phyloP scores from a whole-genome alignment of 2,888 invertebrate species.

The Diloba caeruleocephala region DNA sequence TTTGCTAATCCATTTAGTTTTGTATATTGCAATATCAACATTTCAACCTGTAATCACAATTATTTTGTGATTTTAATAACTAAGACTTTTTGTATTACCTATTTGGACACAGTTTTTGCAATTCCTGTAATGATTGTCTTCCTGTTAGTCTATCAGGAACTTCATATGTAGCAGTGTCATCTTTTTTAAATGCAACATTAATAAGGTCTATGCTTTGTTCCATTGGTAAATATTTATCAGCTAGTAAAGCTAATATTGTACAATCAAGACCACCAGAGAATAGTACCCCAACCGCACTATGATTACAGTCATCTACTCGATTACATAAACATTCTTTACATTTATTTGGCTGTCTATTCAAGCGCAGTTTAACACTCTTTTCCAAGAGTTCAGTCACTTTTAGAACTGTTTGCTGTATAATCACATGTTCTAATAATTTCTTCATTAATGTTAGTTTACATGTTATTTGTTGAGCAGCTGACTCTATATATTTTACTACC shows the following conservation, averaged over 20 bases:
- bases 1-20: too few relatives aligned
- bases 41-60: too few relatives aligned
- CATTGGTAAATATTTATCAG: conserved; percentile 91
- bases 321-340: conserved; percentile 89
- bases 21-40: too few relatives aligned
- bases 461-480: conserved; percentile 54
- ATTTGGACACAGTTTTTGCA: conserved; percentile 91
- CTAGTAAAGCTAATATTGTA: conserved; percentile 95
- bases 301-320: conserved; percentile 75
- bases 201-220: conserved; percentile 95
- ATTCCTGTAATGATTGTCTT: conserved; percentile 91
- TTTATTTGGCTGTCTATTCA: conserved; percentile 89
- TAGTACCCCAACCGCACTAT: conserved; percentile 93
- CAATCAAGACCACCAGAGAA: conserved; percentile 99
- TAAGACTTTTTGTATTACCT: conserved; percentile 68
- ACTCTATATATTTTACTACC: conserved; percentile 66
- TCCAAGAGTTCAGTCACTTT: conserved; percentile 86
- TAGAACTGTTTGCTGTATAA: conserved; percentile 77
- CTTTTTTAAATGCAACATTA: conserved; percentile 97
- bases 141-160: conserved; percentile 97
- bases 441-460: conserved; percentile 74
- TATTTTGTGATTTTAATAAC: neutral
- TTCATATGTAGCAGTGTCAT: conserved; percentile 82
- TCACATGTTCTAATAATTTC: conserved; percentile 72
- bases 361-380: conserved; percentile 89